A percentile compares a stretch with the other conserved stretches of the same genome.
Conservation (phyloP, 1,140 invertebrate genomes). For the Drosophila simulans region DNA sequence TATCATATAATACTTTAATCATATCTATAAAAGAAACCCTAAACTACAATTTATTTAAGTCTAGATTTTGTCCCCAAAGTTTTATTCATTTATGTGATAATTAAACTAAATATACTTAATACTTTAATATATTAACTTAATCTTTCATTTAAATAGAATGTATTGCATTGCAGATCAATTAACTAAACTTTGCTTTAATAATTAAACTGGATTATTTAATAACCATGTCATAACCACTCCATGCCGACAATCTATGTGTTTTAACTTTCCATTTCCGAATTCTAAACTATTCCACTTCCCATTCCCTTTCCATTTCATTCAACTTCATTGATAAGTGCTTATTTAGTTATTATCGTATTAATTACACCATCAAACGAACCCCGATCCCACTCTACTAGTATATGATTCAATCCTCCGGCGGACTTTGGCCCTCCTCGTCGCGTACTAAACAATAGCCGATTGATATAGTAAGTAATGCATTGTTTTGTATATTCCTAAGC, state of each 20-base stretch:
- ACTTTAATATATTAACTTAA: too few relatives aligned
- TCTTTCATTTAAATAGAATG: too few relatives aligned
- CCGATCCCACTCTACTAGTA: conserved; percentile 11
- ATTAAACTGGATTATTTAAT: too few relatives aligned
- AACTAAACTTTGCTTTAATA: background rate
- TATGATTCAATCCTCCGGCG: conserved; percentile 47
- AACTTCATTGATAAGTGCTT: conserved; percentile 37
- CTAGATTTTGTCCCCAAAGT: too few relatives aligned
- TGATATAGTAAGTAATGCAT: conserved; percentile 15
- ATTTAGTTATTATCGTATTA: conserved; percentile 70
- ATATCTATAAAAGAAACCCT: too few relatives aligned
- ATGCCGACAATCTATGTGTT: too few relatives aligned
- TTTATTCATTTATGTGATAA: too few relatives aligned
- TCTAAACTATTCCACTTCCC: conserved; percentile 4
- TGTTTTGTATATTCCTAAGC: conserved; percentile 10
- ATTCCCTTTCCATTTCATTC: background rate
- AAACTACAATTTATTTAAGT: too few relatives aligned
- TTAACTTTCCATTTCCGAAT: background rate
- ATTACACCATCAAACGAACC: conserved; percentile 37
- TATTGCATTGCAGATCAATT: too few relatives aligned
- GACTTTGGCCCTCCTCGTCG: conserved; percentile 57
- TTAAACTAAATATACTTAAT: too few relatives aligned
- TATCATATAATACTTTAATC: too few relatives aligned
- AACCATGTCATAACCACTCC: too few relatives aligned
- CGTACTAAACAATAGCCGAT: conserved; percentile 54